Evolutionary conservation across 1,140 invertebrate genomes (phyloP).

Genomic region (Apis florea): DNA sequence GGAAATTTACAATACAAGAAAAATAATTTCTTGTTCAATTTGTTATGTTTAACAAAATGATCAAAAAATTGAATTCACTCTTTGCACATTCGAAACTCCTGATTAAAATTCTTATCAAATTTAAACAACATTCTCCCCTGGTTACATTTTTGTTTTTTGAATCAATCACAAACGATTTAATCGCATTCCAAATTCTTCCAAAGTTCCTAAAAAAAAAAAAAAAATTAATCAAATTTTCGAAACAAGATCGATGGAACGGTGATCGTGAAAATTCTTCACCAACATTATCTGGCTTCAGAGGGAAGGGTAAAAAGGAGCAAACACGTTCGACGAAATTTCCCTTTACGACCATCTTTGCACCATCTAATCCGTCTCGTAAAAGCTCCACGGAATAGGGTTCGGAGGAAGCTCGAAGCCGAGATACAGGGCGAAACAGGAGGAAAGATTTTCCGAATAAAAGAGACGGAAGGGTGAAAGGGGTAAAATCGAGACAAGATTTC

Average conservation of each 20-base stretch:
- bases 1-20: no score
- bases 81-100: neutral
- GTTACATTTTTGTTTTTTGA: no score
- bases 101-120: no score
- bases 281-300: neutral
- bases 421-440: constrained; percentile 14
- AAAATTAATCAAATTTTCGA: neutral
- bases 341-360: constrained; percentile 53
- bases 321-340: constrained; percentile 55
- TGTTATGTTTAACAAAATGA: no score
- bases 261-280: neutral
- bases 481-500: constrained; percentile 48
- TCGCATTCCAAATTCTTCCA: no score
- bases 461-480: constrained; percentile 14
- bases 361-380: constrained; percentile 52
- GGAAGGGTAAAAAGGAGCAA: constrained; percentile 19
- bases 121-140: no score
- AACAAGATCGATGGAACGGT: no score
- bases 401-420: constrained; percentile 1
- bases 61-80: no score
- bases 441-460: constrained; percentile 36
- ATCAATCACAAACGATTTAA: no score
- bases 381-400: neutral
- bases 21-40: no score
- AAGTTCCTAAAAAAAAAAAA: neutral